Percentiles rank a stretch among this genome's conserved stretches.
Conservation (phyloP, 2,888 invertebrate species). For the Sipunculus nudus region DNA sequence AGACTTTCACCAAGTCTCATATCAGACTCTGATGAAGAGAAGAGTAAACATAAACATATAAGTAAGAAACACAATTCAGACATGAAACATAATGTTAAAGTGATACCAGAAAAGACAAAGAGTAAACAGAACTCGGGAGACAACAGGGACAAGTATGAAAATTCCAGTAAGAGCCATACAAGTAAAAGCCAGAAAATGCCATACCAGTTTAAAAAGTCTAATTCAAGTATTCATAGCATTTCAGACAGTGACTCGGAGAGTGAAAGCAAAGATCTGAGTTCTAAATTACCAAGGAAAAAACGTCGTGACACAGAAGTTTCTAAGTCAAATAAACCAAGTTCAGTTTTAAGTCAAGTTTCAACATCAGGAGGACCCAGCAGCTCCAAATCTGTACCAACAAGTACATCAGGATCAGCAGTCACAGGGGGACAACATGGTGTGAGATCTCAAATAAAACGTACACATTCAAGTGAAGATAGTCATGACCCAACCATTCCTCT, state of each 20-base stretch:
- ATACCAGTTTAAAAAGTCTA: slow-evolving; percentile 8
- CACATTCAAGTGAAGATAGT: too few relatives aligned
- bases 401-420: not conserved
- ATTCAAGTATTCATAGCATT: slow-evolving; percentile 21
- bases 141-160: not conserved
- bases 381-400: not conserved
- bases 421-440: not conserved
- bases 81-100: too few relatives aligned
- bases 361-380: not conserved
- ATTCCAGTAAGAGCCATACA: not conserved
- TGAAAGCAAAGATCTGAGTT: slow-evolving; percentile 21
- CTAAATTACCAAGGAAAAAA: not conserved
- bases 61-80: too few relatives aligned
- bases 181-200: not conserved
- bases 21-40: not conserved
- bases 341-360: not conserved
- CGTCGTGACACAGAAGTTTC: not conserved
- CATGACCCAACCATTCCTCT: slow-evolving; percentile 33
- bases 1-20: slow-evolving; percentile 1
- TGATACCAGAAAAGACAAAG: too few relatives aligned
- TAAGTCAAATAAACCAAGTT: not conserved
- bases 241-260: slow-evolving; percentile 42
- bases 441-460: too few relatives aligned
- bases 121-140: not conserved
- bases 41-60: too few relatives aligned